Evolutionary conservation across 37 sponge, comb jelly and placozoan genomes (phyloP).

Genomic region (Theonella swinhoei): DNA sequence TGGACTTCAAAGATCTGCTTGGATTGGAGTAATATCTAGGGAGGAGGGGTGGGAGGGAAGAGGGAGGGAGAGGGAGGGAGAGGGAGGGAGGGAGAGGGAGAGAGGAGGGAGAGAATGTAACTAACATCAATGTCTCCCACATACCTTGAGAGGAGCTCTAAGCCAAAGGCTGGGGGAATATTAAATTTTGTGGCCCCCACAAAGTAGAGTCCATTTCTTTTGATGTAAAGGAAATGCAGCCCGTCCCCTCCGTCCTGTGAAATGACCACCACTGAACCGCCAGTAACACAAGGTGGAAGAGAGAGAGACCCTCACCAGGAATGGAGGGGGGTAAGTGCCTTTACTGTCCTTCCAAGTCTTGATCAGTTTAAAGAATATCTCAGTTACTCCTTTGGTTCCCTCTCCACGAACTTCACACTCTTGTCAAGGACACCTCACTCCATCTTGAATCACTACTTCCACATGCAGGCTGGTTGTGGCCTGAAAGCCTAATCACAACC

Average conservation of each 20-base stretch:
- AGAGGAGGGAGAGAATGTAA: no score
- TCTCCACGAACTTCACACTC: no score
- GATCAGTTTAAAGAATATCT: constrained; percentile 79
- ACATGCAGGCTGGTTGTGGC: no score
- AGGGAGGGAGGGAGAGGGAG: constrained; percentile 8
- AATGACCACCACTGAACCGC: background rate
- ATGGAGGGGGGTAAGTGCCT: constrained; percentile 82
- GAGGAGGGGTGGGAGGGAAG: constrained; percentile 11
- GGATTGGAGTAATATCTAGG: constrained; percentile 64
- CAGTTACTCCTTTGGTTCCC: constrained; percentile 58
- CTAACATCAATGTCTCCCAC: no score
- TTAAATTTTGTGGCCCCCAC: constrained; percentile 93
- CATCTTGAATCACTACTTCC: no score
- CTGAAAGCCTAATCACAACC: no score
- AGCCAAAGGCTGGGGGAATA: constrained; percentile 72
- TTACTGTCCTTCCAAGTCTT: constrained; percentile 82
- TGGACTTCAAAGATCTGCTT: constrained; percentile 61
- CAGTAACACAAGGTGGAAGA: background rate
- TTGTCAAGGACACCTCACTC: no score
- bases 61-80: background rate
- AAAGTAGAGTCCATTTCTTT: constrained; percentile 87
- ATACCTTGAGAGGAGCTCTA: constrained; percentile 89
- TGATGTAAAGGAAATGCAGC: constrained; percentile 83
- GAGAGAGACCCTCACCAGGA: constrained; percentile 58
- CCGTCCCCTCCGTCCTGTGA: constrained; percentile 61